These are phyloP conservation scores for Vesta saturnalis DNA, from an alignment of 2,888 invertebrate species.

Conservation along the genomic window DNA sequence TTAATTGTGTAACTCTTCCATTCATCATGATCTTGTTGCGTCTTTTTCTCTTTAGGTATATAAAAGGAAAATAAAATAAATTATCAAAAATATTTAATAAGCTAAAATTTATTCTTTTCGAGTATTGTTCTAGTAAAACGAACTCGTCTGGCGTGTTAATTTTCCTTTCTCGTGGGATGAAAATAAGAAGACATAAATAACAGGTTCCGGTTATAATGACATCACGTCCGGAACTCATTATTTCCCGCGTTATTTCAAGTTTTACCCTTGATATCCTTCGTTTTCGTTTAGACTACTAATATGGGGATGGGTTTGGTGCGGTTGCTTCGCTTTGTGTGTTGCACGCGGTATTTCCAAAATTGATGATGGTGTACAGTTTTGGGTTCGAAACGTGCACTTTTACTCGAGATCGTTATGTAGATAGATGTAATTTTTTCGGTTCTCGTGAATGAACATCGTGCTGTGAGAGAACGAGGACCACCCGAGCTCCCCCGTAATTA, in stretches of 20 bases:
- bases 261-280: conserved; percentile 61
- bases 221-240: conserved; percentile 65
- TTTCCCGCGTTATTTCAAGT: conserved; percentile 63
- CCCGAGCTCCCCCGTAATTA: conserved; percentile 60
- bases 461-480: conserved; percentile 52
- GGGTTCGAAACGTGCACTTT: not conserved
- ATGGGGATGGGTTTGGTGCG: not conserved
- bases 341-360: not conserved
- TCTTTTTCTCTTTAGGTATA: not conserved
- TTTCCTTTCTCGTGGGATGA: conserved; percentile 59
- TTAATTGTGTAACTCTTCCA: conserved; percentile 46
- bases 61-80: not conserved
- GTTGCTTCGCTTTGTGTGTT: no score
- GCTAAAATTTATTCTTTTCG: conserved; percentile 56
- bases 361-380: not conserved
- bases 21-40: conserved; percentile 40
- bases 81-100: conserved; percentile 19
- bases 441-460: conserved; percentile 53
- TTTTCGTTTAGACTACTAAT: conserved; percentile 60
- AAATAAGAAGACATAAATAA: conserved; percentile 63
- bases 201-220: conserved; percentile 64
- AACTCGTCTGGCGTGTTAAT: conserved; percentile 58
- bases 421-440: conserved; percentile 30
- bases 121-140: conserved; percentile 50
- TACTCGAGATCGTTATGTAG: conserved; percentile 22